A percentile compares a stretch with the other conserved stretches of the same genome.
phyloP scores from a whole-genome alignment of 64 coral and sea anemone genomes.

The Anthopleura sola region DNA sequence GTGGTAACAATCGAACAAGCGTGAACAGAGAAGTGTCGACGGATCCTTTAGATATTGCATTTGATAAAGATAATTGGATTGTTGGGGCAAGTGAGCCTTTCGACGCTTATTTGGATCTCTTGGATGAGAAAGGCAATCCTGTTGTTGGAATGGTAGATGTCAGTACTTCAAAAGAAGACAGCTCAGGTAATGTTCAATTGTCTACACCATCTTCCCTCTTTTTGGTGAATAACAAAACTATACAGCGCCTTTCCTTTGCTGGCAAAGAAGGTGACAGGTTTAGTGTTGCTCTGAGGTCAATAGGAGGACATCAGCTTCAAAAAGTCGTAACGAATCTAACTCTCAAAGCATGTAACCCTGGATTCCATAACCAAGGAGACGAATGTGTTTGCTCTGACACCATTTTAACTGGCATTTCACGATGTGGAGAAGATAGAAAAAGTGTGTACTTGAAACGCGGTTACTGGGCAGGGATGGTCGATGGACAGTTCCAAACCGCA shows the following conservation, averaged over 20 bases:
- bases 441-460: conserved; percentile 37
- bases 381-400: conserved; percentile 37
- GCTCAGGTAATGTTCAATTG: conserved; percentile 23
- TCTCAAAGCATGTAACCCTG: conserved; percentile 62
- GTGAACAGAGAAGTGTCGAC: conserved; percentile 56
- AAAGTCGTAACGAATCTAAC: conserved; percentile 28
- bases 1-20: conserved; percentile 37
- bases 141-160: conserved; percentile 33
- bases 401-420: conserved; percentile 23
- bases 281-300: conserved; percentile 41
- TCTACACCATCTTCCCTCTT: conserved; percentile 64
- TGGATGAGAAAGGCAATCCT: conserved; percentile 58
- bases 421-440: conserved; percentile 32
- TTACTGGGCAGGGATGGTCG: conserved; percentile 38
- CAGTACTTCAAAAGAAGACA: background rate
- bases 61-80: conserved; percentile 40
- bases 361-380: conserved; percentile 41
- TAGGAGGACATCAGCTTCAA: conserved; percentile 48
- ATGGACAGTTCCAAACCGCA: background rate
- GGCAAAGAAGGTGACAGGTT: conserved; percentile 46
- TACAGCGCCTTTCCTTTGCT: conserved; percentile 19
- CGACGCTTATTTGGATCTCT: conserved; percentile 44
- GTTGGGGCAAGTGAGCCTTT: conserved; percentile 50
- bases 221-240: conserved; percentile 17
- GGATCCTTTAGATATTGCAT: conserved; percentile 75